These are phyloP conservation scores for Schrankia costaestrigalis DNA, from an alignment of 2,888 invertebrate species.

Conservation along the genomic window DNA sequence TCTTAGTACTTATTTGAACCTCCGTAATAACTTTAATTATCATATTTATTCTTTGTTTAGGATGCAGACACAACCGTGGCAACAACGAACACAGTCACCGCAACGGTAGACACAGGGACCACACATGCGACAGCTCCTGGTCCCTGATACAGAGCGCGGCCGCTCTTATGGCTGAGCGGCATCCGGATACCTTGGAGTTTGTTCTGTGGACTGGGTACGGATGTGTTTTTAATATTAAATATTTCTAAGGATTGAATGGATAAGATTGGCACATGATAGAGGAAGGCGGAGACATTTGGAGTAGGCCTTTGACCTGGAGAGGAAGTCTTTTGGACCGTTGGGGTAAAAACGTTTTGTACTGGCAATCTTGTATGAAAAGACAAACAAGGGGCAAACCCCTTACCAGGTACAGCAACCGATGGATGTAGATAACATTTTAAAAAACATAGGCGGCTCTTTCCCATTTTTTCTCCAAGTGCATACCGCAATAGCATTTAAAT, in stretches of 20 bases:
- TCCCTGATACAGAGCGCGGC: constrained; percentile 93
- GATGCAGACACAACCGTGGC: constrained; percentile 70
- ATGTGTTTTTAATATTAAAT: not conserved
- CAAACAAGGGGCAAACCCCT: too few species aligned
- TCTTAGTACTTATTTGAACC: not conserved
- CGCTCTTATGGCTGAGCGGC: constrained; percentile 90
- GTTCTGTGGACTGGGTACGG: constrained; percentile 96
- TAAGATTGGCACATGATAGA: too few species aligned
- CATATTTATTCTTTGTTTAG: constrained; percentile 29
- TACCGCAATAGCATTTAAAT: too few species aligned
- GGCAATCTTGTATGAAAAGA: too few species aligned
- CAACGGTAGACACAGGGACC: constrained; percentile 75
- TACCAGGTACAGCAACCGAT: too few species aligned
- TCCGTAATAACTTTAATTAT: not conserved
- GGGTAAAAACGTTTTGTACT: too few species aligned
- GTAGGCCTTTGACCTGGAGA: too few species aligned
- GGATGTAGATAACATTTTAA: too few species aligned
- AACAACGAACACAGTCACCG: constrained; percentile 77
- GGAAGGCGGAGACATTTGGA: too few species aligned
- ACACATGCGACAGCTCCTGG: constrained; percentile 94
- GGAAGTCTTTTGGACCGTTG: too few species aligned
- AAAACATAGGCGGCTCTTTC: too few species aligned
- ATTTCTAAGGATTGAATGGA: not conserved
- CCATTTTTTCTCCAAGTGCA: too few species aligned
- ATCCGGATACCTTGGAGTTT: constrained; percentile 93